Evolutionary conservation across 2,888 invertebrate species (phyloP).

Genomic region (Sinohyriopsis cumingii): DNA sequence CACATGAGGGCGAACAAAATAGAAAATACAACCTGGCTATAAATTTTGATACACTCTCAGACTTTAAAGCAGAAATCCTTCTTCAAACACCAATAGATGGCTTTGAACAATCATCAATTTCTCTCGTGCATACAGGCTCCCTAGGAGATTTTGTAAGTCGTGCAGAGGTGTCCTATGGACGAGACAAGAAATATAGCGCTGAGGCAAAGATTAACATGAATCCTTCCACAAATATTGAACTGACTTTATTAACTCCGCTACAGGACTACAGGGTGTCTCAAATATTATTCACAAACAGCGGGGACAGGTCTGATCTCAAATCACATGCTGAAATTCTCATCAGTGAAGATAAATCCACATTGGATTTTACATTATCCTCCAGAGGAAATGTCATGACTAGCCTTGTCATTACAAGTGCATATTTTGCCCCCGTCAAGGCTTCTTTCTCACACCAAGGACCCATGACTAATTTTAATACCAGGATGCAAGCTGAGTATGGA

Average conservation of each 20-base stretch:
- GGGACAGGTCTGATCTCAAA: slow-evolving; percentile 25
- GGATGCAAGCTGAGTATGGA: slow-evolving; percentile 1
- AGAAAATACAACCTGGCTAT: neutral
- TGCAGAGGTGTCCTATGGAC: slow-evolving; percentile 21
- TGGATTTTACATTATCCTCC: slow-evolving; percentile 25
- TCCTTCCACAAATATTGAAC: no score
- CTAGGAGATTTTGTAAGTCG: slow-evolving; percentile 24
- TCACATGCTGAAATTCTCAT: slow-evolving; percentile 22
- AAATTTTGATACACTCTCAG: slow-evolving; percentile 3
- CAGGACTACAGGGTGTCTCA: neutral
- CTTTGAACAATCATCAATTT: slow-evolving; percentile 15
- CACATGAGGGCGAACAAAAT: no score
- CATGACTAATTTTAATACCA: slow-evolving; percentile 13
- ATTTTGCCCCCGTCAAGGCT: slow-evolving; percentile 8
- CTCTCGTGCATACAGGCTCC: slow-evolving; percentile 8
- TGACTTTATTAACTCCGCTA: no score
- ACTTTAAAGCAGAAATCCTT: slow-evolving; percentile 5
- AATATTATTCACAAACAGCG: slow-evolving; percentile 23
- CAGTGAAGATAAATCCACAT: slow-evolving; percentile 17
- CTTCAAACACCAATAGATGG: slow-evolving; percentile 26
- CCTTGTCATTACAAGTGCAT: slow-evolving; percentile 6
- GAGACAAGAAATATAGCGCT: no score
- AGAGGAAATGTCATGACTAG: slow-evolving; percentile 9
- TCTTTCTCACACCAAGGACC: slow-evolving; percentile 8
- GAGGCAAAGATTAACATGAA: no score